Evolutionary conservation across 2,113 vertebrate species (phyloP), one percentile per base, ranked within the genome.

Genomic region (Proteles cristata): DNA sequence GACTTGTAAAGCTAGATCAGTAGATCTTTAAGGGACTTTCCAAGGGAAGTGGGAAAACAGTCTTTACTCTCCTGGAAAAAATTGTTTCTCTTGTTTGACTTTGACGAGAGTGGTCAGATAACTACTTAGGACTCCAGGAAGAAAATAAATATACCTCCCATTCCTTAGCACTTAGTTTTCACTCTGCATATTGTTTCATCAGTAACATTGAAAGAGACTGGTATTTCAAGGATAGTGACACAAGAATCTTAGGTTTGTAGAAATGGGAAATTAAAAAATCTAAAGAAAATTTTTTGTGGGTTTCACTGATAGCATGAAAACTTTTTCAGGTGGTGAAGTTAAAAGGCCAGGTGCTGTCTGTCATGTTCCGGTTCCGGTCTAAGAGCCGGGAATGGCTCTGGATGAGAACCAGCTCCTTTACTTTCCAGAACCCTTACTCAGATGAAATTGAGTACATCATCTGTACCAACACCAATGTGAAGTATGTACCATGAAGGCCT

Each of bases 371-470:
- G 10, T 99, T 99, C 98, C 99, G 99, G 74, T 98, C 99, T 97
- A 99, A 99, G 97, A 99, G 96, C 35, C 98, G 99, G 80, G 99
- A 99, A 71, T 99, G 99, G 99, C 99, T 99, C 93, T 99, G 99
- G 99, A 99, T 99, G 99, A 99, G 99, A 97, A 99, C 99, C 68
- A 99, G 99, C 98, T 99, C 99, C 58, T 99, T 99, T 98, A 99
- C 99, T 97, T 99, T 99, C 99, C 99, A 99, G 98, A 99, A 99
- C 98, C 99, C 99, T 2, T 99, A 99, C 98, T 99, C 99, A 0
- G 99, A 99, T 95, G 99, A 99, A 98, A 99, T 99, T 0, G 99
- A 99, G 98, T 99, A 99, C 97, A 99, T 99, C 98, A 99, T 99
- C 99, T 99, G 99, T 95, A 99, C 99, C 98, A 99, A 99, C 97